Evolutionary conservation across 1,140 invertebrate genomes (phyloP), one percentile per base, ranked within the genome.

Genomic region (Sinella curviseta): DNA sequence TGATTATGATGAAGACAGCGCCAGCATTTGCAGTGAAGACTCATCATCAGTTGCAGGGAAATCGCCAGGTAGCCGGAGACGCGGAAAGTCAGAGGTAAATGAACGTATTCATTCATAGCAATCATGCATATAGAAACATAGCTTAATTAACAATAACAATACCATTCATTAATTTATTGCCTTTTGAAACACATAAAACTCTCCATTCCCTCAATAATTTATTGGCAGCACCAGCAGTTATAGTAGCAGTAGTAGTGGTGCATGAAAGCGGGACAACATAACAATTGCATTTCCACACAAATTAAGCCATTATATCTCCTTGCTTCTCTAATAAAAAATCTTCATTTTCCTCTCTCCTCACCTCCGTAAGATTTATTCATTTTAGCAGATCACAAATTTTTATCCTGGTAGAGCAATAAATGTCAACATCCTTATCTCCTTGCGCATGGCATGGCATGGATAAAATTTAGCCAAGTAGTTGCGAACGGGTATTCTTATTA

Each of bases 381-480:
- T 70, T 70, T 70, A 70, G 30, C 65, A 70, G 65, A 33, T 70
- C 65, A 70, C 65, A 70, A 70, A 70, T 70, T 70, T 30, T 14
- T 4, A 33, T 31, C 26, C 26, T 31, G 24, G 65, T 33, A 8
- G 65, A 30, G 8, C 65, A 70, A 70, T 70, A 70, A 70, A 70
- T 70, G 65, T 70, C 65, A 70, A 4, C 57, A 8, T 14, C 57
- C 57, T 65, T 26, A 16, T 65, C 24, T 17, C 4, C 4, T 12
- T 14, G 16, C 57, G 8, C 57, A n/a, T 26, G 8, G 57, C 24
- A 26, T 26, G 26, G 8, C 30, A 70, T 17, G 31, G 8, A 70
- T 31, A 70, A 14, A 30, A 3, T 70, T 70, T 31, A n/a, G n/a
- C n/a, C n/a, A n/a, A n/a, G n/a, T n/a, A n/a, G n/a, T n/a, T n/a